Conservation (phyloP, 2,888 invertebrate genomes). For the Chloroclystis v-ata region DNA sequence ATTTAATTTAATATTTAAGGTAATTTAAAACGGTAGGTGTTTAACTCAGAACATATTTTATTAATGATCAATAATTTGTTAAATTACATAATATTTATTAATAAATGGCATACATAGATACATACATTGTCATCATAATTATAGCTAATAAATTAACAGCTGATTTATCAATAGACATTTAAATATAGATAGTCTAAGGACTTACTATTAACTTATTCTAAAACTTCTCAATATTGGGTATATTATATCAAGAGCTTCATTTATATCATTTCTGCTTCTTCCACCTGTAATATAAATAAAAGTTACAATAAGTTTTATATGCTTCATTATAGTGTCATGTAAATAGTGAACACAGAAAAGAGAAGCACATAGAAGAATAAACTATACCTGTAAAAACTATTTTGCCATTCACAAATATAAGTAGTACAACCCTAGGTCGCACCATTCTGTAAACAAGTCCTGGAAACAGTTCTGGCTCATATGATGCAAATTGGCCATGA, state of each 20-base stretch:
- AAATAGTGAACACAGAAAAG: not conserved
- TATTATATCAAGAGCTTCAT: constrained; percentile 95
- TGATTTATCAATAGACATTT: too few species aligned
- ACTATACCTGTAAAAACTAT: constrained; percentile 90
- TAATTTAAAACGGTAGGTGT: too few species aligned
- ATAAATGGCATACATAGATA: not conserved
- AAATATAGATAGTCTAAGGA: not conserved
- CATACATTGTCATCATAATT: not conserved
- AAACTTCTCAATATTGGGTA: constrained; percentile 97
- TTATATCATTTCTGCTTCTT: constrained; percentile 93
- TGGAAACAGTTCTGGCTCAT: constrained; percentile 99
- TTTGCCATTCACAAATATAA: constrained; percentile 99
- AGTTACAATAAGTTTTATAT: too few species aligned
- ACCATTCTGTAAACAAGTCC: constrained; percentile 99
- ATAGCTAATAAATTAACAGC: constrained; percentile 3
- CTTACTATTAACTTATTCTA: constrained; percentile 84
- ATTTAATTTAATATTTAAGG: too few species aligned
- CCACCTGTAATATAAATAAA: constrained; percentile 78
- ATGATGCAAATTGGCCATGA: constrained; percentile 89
- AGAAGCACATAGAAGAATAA: not conserved
- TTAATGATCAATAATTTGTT: too few species aligned
- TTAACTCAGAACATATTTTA: too few species aligned
- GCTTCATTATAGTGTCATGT: too few species aligned
- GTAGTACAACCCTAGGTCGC: constrained; percentile 94
- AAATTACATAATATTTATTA: too few species aligned